Evolutionary conservation across 1,140 invertebrate species (phyloP), one percentile per base, ranked within the genome.

Genomic region (Sycophila sp.): DNA sequence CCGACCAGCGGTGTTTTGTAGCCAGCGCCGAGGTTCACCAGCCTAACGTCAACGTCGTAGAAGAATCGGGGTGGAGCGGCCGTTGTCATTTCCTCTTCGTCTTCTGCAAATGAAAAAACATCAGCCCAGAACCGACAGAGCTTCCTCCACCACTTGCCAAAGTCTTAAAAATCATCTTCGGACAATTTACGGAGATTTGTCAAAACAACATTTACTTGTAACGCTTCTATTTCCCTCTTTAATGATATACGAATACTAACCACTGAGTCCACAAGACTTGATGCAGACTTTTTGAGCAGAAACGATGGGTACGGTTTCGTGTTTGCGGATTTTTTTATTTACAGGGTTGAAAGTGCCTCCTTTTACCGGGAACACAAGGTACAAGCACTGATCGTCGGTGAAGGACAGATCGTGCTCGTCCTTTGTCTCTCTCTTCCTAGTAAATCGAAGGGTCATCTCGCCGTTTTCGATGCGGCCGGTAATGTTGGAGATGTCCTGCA

Each of bases 301-400:
- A 13, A 97, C 86, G n/a, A 91, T 85, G 0, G 96, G 96, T 2
- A 91, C 89, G 2, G 84, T 83, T 51, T 91, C 88, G 80, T 98
- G 96, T 76, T 96, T 95, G 59, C 90, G 87, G 40, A 96, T 95
- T 76, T 93, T 93, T 82, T 96, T 97, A 80, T 92, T 94, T 11
- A 94, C 92, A 15, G 91, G 86, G 82, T 96, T 92, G 82, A 93
- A 96, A 4, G 83, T 87, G 4, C 96, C 96, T 8, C 96, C 96
- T 80, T 92, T 91, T 0, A 94, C 89, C 1, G 94, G 93, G 87
- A 95, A 98, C 89, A 97, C 92, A 81, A 98, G 89, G 83, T 96
- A 96, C 3, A 94, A 84, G 80, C 96, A 98, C 55, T 92, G 87
- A 6, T 92, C 90, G 75, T 96, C 92, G 0, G 92, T 92, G 83